Evolutionary conservation across 2,888 invertebrate species (phyloP), one percentile per base, ranked within the genome.

Genomic region (Atrina japonica): DNA sequence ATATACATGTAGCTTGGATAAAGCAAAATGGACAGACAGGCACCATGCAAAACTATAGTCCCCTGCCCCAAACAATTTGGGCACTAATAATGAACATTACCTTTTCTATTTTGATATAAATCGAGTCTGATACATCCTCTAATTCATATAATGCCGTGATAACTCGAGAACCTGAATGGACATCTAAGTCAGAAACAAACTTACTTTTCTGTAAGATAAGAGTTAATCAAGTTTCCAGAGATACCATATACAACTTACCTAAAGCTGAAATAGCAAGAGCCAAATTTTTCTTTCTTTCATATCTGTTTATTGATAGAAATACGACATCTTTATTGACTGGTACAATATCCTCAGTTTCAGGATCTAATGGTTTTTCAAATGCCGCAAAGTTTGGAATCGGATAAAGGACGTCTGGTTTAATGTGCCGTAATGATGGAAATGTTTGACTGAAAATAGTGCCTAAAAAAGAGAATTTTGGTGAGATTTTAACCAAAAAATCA

Each of bases 251-350:
- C n/a, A 52, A 79, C 83, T 93, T 91, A 84, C 94, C 93, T 81
- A 99, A 92, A 3, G 97, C 95, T 83, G 94, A 91, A 53, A 99
- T 91, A 0, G 98, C 98, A 53, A 99, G 90, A 43, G 93, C 92
- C n/a, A 99, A 92, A 90, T 97, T 96, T 91, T 99, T 99, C 89
- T 99, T 99, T 7, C 97, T 94, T 88, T 99, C 99, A 91, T 95
- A 99, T 74, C 99, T 94, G 92, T 99, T 99, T 77, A 99, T 95
- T 0, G 99, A 99, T 11, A 99, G 92, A 88, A 98, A 96, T 43
- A 96, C 90, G 6, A 77, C 65, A 43, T 81, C 84, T 30, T 86
- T 88, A 21, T 82, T 74, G 2, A 71, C 65, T 7, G 88, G 88
- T 7, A 91, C 75, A 21, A 87, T 50, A 21, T 86, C 85, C 66